phyloP scores from a whole-genome alignment of 2,888 invertebrate species.

The Plagodis dolabraria region DNA sequence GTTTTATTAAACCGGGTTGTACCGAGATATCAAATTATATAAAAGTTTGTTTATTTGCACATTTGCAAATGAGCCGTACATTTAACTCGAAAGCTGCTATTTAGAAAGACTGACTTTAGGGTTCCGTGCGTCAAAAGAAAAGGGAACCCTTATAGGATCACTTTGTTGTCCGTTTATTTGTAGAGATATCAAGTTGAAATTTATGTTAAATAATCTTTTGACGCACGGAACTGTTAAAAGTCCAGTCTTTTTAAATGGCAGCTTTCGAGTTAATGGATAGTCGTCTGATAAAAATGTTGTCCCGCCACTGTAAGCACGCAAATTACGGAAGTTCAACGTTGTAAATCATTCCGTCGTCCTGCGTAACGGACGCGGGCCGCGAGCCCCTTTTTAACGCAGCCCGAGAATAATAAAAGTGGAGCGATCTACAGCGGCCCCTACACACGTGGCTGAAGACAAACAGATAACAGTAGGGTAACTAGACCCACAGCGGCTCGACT shows the following conservation, averaged over 20 bases:
- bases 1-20: too few species aligned
- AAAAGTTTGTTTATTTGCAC: too few species aligned
- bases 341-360: conserved; percentile 33
- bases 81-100: too few species aligned
- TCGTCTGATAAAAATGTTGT: conserved; percentile 31
- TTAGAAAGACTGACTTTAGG: too few species aligned
- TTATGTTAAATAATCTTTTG: too few species aligned
- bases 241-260: conserved; percentile 19
- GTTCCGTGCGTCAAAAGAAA: too few species aligned
- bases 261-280: conserved; percentile 21
- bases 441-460: background rate
- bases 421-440: background rate
- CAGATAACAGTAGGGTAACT: conserved; percentile 4
- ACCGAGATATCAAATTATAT: too few species aligned
- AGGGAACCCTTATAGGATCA: too few species aligned
- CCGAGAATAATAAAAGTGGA: conserved; percentile 15
- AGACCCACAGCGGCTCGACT: background rate
- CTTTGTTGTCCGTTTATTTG: too few species aligned
- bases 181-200: too few species aligned
- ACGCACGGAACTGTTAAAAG: too few species aligned
- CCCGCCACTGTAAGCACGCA: conserved; percentile 26
- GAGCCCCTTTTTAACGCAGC: conserved; percentile 15
- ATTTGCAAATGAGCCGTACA: too few species aligned
- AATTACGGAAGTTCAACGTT: conserved; percentile 32
- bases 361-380: conserved; percentile 1